phyloP scores from a whole-genome alignment of 2,888 invertebrate genomes.

The Conus canariensis region DNA sequence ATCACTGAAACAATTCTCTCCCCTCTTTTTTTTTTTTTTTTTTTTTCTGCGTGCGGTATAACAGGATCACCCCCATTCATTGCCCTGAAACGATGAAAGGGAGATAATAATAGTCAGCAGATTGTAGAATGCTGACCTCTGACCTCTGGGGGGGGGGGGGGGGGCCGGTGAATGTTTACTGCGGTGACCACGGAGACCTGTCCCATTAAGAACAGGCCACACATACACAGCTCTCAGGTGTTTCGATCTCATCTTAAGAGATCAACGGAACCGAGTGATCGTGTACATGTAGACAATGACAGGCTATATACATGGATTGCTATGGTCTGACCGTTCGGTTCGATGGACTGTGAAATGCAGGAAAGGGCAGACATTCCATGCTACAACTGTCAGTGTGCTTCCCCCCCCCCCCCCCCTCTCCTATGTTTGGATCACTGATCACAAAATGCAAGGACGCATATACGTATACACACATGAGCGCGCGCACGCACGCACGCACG shows the following conservation, averaged over 20 bases:
- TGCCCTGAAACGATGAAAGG: too few species aligned
- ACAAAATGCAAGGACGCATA: too few species aligned
- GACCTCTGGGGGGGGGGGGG: neutral
- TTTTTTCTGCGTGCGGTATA: too few species aligned
- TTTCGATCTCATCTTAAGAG: slow-evolving; percentile 89
- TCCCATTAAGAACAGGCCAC: neutral
- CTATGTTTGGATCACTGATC: neutral
- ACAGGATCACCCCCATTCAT: too few species aligned
- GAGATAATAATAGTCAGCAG: too few species aligned
- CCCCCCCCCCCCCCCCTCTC: neutral
- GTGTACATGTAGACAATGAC: slow-evolving; percentile 79
- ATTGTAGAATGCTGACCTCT: too few species aligned
- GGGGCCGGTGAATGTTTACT: neutral
- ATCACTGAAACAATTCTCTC: too few species aligned
- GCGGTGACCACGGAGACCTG: neutral
- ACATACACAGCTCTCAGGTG: slow-evolving; percentile 76
- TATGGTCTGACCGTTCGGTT: too few species aligned
- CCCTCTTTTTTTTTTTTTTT: too few species aligned
- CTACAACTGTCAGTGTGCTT: neutral
- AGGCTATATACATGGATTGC: too few species aligned
- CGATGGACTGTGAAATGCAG: neutral
- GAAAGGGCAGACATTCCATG: too few species aligned
- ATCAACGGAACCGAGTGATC: slow-evolving; percentile 91
- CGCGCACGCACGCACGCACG: neutral
- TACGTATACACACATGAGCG: neutral